Conservation (phyloP, 2,113 vertebrate species). For the Bombycilla garrulus region DNA sequence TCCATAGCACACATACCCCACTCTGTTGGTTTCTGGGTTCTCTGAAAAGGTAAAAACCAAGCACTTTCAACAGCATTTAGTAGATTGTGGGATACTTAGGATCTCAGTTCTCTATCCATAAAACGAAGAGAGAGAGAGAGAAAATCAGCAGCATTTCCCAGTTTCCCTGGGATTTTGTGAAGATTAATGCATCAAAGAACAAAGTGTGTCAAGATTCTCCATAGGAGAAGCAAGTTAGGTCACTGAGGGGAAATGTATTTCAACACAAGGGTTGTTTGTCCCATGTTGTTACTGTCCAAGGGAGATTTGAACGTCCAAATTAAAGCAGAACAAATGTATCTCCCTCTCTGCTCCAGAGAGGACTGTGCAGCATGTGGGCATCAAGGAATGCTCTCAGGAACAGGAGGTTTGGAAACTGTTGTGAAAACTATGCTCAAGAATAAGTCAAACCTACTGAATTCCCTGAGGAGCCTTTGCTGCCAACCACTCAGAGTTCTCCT, state of each 20-base stretch:
- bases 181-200: neutral
- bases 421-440: neutral
- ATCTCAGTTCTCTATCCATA: neutral
- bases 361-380: neutral
- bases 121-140: neutral
- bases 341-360: neutral
- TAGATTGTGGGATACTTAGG: neutral
- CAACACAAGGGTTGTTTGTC: neutral
- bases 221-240: neutral
- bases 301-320: neutral
- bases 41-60: neutral
- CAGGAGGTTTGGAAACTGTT: neutral
- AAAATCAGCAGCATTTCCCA: neutral
- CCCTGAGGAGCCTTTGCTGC: neutral
- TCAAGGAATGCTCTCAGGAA: neutral
- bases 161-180: neutral
- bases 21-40: neutral
- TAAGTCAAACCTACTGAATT: neutral
- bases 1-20: neutral
- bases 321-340: neutral
- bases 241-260: neutral
- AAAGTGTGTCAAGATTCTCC: neutral
- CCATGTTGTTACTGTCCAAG: neutral
- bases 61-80: neutral
- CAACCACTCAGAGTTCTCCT: neutral